Conservation (phyloP, 1,140 invertebrate species). For the Ganaspis sp. region DNA sequence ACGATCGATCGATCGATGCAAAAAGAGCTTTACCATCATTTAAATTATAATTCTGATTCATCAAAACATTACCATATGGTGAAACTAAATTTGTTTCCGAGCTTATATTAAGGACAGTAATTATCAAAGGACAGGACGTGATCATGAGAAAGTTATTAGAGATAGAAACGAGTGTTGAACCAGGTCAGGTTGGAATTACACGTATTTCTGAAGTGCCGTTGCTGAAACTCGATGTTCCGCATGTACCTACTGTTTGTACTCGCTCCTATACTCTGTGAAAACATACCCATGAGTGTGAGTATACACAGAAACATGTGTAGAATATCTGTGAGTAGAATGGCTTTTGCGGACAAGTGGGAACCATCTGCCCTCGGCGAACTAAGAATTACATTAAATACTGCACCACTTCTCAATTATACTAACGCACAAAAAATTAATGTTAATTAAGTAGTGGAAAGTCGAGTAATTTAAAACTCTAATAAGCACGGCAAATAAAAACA, state of each 20-base stretch:
- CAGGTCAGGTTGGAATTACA: constrained; percentile 36
- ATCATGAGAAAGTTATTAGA: constrained; percentile 5
- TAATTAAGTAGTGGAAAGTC: constrained; percentile 10
- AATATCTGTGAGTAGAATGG: constrained; percentile 48
- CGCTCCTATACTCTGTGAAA: constrained; percentile 39
- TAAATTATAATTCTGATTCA: no score
- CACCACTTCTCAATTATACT: constrained; percentile 49
- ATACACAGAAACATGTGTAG: constrained; percentile 45
- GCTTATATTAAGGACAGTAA: background rate
- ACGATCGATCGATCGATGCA: background rate
- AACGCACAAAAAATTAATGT: background rate
- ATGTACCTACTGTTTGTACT: constrained; percentile 52
- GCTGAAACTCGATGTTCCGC: constrained; percentile 47
- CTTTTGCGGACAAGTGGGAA: constrained; percentile 48
- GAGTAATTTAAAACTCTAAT: background rate
- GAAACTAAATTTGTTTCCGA: background rate
- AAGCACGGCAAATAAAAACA: no score
- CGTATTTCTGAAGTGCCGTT: constrained; percentile 43
- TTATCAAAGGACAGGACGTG: background rate
- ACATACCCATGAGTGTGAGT: constrained; percentile 39
- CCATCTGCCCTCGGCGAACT: constrained; percentile 46
- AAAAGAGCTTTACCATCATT: no score
- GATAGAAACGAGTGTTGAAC: constrained; percentile 19
- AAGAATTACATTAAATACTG: constrained; percentile 71
- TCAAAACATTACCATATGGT: background rate